Evolutionary conservation across 2,113 vertebrate genomes (phyloP).

Genomic region (Phrynosoma platyrhinos): DNA sequence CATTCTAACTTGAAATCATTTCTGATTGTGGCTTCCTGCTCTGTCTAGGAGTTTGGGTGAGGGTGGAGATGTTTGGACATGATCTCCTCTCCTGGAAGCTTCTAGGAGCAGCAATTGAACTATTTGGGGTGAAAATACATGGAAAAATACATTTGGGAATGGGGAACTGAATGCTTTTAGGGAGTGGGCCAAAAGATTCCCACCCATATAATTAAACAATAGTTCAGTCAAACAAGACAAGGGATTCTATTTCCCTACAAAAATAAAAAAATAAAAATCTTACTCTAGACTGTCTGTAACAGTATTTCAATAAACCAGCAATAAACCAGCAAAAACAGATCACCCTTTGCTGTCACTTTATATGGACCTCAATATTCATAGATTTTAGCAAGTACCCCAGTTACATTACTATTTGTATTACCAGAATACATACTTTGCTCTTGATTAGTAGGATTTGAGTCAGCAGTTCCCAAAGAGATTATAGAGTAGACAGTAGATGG

Average conservation of each 20-base stretch:
- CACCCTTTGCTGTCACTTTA: constrained; percentile 37
- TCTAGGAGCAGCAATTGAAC: too few species aligned
- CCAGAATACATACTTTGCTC: constrained; percentile 62
- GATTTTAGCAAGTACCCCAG: background rate
- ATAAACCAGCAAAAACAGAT: background rate
- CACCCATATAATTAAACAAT: background rate
- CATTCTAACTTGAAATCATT: too few species aligned
- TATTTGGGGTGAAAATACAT: too few species aligned
- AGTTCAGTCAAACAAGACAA: background rate
- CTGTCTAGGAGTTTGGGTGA: too few species aligned
- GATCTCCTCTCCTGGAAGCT: too few species aligned
- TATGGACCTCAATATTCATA: background rate
- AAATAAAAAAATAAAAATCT: too few species aligned
- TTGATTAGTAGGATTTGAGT: constrained; percentile 41
- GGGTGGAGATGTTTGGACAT: too few species aligned
- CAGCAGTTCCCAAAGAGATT: background rate
- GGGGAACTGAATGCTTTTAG: too few species aligned
- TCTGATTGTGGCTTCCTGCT: too few species aligned
- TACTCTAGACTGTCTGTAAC: background rate
- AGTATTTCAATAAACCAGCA: background rate
- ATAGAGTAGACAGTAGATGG: constrained; percentile 36
- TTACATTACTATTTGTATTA: constrained; percentile 41
- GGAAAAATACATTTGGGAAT: too few species aligned
- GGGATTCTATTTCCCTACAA: background rate
- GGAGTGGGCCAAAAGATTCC: too few species aligned